These are phyloP conservation scores for Amblyjoppa fuscipennis DNA, from an alignment of 2,888 invertebrate species.

Conservation along the genomic window DNA sequence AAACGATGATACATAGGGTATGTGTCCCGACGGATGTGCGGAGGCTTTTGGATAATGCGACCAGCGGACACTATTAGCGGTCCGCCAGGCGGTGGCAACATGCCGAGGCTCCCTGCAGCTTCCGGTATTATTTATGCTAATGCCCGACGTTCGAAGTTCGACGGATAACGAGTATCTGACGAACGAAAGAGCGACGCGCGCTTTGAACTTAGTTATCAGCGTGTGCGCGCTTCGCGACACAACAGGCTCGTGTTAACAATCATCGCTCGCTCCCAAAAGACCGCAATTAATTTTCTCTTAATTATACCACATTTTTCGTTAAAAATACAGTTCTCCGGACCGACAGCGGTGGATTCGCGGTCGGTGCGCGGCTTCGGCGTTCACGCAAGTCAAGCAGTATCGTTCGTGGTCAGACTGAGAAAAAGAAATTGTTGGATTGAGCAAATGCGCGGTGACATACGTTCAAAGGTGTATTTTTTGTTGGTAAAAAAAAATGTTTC, in stretches of 20 bases:
- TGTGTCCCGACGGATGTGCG: neutral
- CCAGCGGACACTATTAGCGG: constrained; percentile 51
- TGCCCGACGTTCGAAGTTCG: neutral
- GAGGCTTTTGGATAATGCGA: constrained; percentile 50
- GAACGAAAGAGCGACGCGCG: neutral
- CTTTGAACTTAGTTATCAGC: neutral
- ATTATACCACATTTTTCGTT: no score
- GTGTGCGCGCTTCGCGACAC: neutral
- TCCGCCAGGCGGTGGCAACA: neutral
- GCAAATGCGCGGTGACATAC: no score
- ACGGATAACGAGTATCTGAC: neutral
- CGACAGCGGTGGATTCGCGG: no score
- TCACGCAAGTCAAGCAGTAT: no score
- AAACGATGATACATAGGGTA: constrained; percentile 7
- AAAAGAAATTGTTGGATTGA: no score
- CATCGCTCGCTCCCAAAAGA: neutral
- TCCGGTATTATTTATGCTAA: constrained; percentile 3
- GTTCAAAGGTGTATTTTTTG: no score
- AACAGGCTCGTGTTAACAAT: neutral
- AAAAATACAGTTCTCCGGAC: no score
- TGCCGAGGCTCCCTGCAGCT: neutral
- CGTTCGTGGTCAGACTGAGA: no score
- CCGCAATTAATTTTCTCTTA: neutral
- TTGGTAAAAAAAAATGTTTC: no score
- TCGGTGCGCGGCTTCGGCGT: no score